Base-by-base conservation (phyloP, 30 jellyfish, hydroid and myxozoan species). In the Calvadosia cruxmelitensis region DNA sequence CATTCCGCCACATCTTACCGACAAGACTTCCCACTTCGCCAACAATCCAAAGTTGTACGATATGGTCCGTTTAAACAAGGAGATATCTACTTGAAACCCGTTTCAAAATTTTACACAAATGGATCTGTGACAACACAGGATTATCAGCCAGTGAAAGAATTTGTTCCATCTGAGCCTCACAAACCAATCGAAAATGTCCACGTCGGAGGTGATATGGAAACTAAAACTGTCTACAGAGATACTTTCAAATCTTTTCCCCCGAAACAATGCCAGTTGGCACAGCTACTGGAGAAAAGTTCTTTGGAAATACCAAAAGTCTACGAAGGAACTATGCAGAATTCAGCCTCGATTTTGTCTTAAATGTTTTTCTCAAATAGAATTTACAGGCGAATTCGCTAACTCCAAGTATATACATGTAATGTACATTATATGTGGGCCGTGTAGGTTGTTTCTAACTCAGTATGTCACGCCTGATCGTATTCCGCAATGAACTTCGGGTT, bases 1-100 rank as follows among this genome's bases (percentile, higher is more conserved):
- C 66, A 32, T 31, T 50, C 72, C 53, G 73, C 64, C 15, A 74
- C 95, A 1, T 84, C 95, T 3, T 84, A 84, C 66, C 35, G 35
- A 27, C 25, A 53, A 5, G 86, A 76, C 53, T 84, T 73, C 52
- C 92, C 92, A 2, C 61, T 49, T 26, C 82, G 72, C 30, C 84
- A 77, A 15, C 49, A 31, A 25, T 57, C 68, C 62, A 73, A 84
- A 2, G 42, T 65, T 3, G 7, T 62, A 32, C 75, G 86, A 23
- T 73, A 76, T 33, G 92, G 86, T 0, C 90, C 70, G 7, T 52
- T 53, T 0, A 49, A 68, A 29, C 92, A 66, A 16, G 80, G 70
- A 61, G 79, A 73, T 33, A 50, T 64, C 27, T 74, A 77, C 61
- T 73, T 77, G 5, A 74, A 72, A 31, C 93, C 95, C 2, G 31